phyloP scores from a whole-genome alignment of 2,113 vertebrate genomes.

The Malurus alboscapulatus region DNA sequence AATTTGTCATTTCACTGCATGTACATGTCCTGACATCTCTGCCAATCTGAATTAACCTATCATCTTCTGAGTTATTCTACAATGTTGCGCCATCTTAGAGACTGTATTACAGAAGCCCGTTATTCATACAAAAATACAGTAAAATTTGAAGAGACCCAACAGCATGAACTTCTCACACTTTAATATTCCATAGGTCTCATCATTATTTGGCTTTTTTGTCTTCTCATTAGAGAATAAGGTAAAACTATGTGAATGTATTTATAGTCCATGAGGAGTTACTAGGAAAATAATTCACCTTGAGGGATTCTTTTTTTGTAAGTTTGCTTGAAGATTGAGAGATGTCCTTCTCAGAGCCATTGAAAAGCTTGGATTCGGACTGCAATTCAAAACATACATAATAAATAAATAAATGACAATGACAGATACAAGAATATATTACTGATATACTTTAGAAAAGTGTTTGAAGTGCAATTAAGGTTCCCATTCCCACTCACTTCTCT shows the following conservation, averaged over 20 bases:
- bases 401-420: background rate
- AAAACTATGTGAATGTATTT: background rate
- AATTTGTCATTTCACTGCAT: background rate
- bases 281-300: constrained; percentile 84
- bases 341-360: constrained; percentile 98
- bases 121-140: background rate
- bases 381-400: constrained; percentile 50
- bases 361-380: constrained; percentile 97
- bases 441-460: background rate
- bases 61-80: background rate
- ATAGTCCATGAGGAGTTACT: background rate
- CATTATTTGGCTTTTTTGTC: background rate
- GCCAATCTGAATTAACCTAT: background rate
- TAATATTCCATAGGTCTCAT: background rate
- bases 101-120: background rate
- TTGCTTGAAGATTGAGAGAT: constrained; percentile 87
- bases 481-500: background rate
- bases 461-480: background rate
- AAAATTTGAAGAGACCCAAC: background rate
- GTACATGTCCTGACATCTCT: background rate
- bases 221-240: background rate
- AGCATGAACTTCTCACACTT: background rate
- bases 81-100: background rate
- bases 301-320: constrained; percentile 98
- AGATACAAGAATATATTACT: background rate